Base-by-base conservation (phyloP, 53 echinoderm and acorn worm species). In the Stichopus horrens region DNA sequence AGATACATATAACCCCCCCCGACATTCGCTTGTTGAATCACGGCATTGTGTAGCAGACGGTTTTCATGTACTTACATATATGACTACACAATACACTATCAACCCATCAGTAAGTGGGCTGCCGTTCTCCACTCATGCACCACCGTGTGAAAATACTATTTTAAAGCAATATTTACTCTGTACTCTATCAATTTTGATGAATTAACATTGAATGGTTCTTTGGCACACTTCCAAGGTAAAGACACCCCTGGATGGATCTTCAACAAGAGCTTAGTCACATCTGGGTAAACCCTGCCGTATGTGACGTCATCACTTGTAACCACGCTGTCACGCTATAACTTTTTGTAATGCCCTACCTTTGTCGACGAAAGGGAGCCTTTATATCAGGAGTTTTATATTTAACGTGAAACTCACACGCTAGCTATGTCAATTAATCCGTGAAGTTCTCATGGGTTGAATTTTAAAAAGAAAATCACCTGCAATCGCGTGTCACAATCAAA, bases 131-230 rank as follows among this genome's bases (percentile, higher is more conserved):
- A 18, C 71, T 71, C 7, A n/a, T 63, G 71, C 71, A 71, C 57
- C 20, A 81, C 81, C 81, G 81, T 81, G 81, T 58, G 81, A 81
- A 81, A 81, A 71, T 7, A 71, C 18, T 58, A 58, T 56, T 81
- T 58, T 56, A 57, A 81, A 81, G 81, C 81, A 81, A 81, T 81
- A 81, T 81, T 81, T 81, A 58, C 58, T 58, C 81, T 21, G 58
- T 81, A 58, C 81, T 81, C 81, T 56, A 81, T 81, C 81, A 57
- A 81, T 57, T 81, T 81, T 81, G 81, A 81, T 81, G 55, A 81
- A 81, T 81, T 52, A 56, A 56, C 56, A 56, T 81, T 81, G 58
- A 81, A n/a, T 22, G 58, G 81, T 81, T 56, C 56, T 22, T 81
- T 81, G 81, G 81, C 56, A 57, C 81, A 22, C 16, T 8, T 56